A percentile compares a stretch with the other conserved stretches of the same genome.
Conservation (phyloP, 2,888 invertebrate species). For the Microchrysa polita region DNA sequence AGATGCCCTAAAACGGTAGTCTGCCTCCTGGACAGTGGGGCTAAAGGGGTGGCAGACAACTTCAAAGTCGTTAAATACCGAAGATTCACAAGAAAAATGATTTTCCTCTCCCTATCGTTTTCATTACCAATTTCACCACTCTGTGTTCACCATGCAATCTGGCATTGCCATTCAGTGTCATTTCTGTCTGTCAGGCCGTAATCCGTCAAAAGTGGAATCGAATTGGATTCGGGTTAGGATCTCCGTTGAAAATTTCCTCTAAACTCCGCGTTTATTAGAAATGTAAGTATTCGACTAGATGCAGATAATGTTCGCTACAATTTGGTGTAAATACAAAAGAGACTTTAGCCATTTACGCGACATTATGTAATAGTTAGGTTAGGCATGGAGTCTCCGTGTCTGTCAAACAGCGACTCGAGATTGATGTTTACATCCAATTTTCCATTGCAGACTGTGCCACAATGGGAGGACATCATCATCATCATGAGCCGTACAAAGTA, state of each 20-base stretch:
- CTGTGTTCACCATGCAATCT: background rate
- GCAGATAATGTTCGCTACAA: background rate
- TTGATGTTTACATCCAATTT: constrained; percentile 14
- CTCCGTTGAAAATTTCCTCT: background rate
- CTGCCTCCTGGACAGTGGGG: too few relatives aligned
- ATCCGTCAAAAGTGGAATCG: background rate
- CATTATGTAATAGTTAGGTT: constrained; percentile 40
- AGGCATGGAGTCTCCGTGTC: constrained; percentile 3
- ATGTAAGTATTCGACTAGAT: background rate
- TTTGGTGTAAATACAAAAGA: background rate
- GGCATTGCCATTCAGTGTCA: background rate
- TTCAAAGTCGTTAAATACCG: too few relatives aligned
- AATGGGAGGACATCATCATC: constrained; percentile 68
- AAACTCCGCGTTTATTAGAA: background rate
- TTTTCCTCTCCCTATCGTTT: too few relatives aligned
- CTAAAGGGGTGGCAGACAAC: too few relatives aligned
- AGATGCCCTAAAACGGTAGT: too few relatives aligned
- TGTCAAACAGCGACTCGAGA: background rate
- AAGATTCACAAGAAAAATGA: too few relatives aligned
- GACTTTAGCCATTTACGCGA: background rate
- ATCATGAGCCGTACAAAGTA: constrained; percentile 70
- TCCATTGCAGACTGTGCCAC: background rate
- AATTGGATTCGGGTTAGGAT: too few relatives aligned
- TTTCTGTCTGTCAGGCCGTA: background rate
- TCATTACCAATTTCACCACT: too few relatives aligned